Base-by-base conservation (phyloP, 2,113 vertebrate genomes). In the Marmota monax region DNA sequence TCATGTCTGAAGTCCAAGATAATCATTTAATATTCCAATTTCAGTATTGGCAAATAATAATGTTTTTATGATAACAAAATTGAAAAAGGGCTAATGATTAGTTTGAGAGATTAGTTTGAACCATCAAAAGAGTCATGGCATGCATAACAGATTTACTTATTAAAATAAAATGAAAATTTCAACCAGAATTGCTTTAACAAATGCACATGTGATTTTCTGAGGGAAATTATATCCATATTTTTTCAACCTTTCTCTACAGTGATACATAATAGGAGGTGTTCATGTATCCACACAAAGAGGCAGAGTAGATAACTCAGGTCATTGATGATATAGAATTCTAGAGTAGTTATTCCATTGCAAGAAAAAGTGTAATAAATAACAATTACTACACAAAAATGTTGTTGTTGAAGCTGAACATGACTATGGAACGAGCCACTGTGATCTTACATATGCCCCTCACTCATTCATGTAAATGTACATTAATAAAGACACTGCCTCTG, bases 361-460 rank as follows among this genome's bases (percentile, higher is more conserved):
- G 8, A 34, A n/a, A 82, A 73, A 18, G 0, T 17, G 29, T 39
- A 42, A 7, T 32, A 51, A 84, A 4, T 12, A 51, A 42, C 37
- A 87, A 37, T 23, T 7, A 39, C 16, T 73, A 18, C 16, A n/a
- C 22, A 1, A 9, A 7, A 53, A 20, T 51, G 48, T 16, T 77
- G 17, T 3, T 67, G 16, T 29, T 77, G 29, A 65, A 34, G 14
- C 27, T 77, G 10, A 74, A 32, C 8, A n/a, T 17, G 17, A 27
- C 12, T 37, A 0, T 5, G 0, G 10, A 72, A 53, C 70, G 48
- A 13, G 4, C 18, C 42, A 11, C 4, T 10, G 6, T 11, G 34
- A 18, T 5, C 13, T 69, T 42, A 42, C 2, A 16, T 45, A 14
- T 14, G 10, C 2, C 16, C 82, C 6, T 84, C 4, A 48, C 3